Conservation (phyloP, 2,888 invertebrate species). For the Lathronympha strigana region DNA sequence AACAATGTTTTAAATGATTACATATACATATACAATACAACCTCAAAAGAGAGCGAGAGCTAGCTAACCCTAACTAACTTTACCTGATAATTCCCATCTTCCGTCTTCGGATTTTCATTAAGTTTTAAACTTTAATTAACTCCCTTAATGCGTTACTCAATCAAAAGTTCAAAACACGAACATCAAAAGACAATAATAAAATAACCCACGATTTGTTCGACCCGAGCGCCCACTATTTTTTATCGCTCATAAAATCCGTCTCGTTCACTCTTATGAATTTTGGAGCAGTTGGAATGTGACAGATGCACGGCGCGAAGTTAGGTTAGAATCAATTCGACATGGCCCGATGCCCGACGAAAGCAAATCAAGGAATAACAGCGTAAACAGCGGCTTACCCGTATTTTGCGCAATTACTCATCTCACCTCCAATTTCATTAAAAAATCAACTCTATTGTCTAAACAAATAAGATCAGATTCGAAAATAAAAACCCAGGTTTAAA, state of each 20-base stretch:
- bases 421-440: background rate
- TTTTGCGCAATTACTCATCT: slow-evolving; percentile 22
- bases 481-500: background rate
- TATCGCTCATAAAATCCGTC: slow-evolving; percentile 12
- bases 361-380: slow-evolving; percentile 31
- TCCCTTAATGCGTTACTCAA: slow-evolving; percentile 17
- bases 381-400: slow-evolving; percentile 16
- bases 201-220: slow-evolving; percentile 41
- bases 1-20: no score
- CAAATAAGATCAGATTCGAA: background rate
- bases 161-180: slow-evolving; percentile 20
- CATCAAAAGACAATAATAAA: slow-evolving; percentile 26
- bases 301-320: slow-evolving; percentile 52
- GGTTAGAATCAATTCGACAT: slow-evolving; percentile 63
- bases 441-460: background rate
- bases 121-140: background rate
- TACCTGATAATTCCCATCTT: no score
- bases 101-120: background rate
- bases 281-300: slow-evolving; percentile 1
- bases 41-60: no score
- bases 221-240: slow-evolving; percentile 45
- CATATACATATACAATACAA: no score
- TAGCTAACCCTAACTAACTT: no score
- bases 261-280: background rate
- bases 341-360: slow-evolving; percentile 44